Evolutionary conservation across 1,140 invertebrate genomes (phyloP), one percentile per base, ranked within the genome.

Genomic region (Gerris buenoi): DNA sequence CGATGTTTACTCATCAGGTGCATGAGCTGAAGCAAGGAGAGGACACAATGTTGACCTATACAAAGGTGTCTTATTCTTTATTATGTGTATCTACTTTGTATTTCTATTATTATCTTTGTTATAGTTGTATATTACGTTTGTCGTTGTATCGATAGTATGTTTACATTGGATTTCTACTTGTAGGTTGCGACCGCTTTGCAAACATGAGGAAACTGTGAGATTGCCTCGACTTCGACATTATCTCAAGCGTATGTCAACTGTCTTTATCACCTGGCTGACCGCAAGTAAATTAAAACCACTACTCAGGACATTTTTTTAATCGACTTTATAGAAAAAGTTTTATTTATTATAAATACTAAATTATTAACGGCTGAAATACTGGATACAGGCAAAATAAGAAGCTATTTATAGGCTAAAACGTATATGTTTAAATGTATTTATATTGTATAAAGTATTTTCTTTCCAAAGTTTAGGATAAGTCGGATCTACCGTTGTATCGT

Each of bases 181-280:
- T 63, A 68, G 68, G 67, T 71, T 25, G 67, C 70, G 18, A 71
- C 70, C 25, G 70, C 70, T 46, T 64, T 71, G 65, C 70, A 71
- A 58, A 70, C 70, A 71, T 71, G 70, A 71, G 68, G 65, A 66
- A 68, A 68, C 61, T 56, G 56, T n/a, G 64, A 68, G 23, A 29
- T 68, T 59, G 60, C 65, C 59, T 63, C 63, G 58, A 60, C 68
- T 25, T 63, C 67, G n/a, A 68, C 68, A n/a, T 65, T 68, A 29
- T 68, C 68, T 29, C 68, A 68, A 66, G 68, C 64, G 2, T 68
- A 65, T 29, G 65, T 68, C 29, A 66, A 68, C 57, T 66, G 68
- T 68, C 65, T 68, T 65, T 68, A 68, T 66, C 68, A 69, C 56
- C 56, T 69, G 66, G 68, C 65, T 25, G 65, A 62, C 29, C 67